Base-by-base conservation (phyloP, 2,113 vertebrate species). In the Vombatus ursinus region DNA sequence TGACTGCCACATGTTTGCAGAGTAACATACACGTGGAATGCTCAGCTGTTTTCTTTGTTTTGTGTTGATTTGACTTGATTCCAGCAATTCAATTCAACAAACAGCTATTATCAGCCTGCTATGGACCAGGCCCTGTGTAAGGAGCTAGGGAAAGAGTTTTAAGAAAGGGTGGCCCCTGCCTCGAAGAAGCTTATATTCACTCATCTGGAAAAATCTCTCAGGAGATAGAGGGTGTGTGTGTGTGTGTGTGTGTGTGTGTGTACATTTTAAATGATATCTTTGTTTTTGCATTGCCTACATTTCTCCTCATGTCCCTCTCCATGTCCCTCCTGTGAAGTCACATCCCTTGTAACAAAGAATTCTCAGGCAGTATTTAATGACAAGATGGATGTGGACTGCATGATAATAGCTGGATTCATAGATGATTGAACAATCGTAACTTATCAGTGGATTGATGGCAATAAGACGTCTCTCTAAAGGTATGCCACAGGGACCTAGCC, bases 391-490 rank as follows among this genome's bases (percentile, higher is more conserved):
- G 95, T 94, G 94, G 57, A 52, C 2, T 37, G 52, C 61, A 9
- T 57, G 53, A 89, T 54, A 57, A 37, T 77, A 93, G 52, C 92
- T 95, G n/a, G 91, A 93, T 50, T 94, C 52, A 93, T 52, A 91
- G 31, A 77, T 50, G 61, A 51, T 4, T 93, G 94, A 52, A 26
- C 89, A 92, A 94, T 37, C 97, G 57, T 91, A 52, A 94, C 16
- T 90, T 90, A 49, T 94, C 24, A 93, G 44, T 77, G 4, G 6
- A 77, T 44, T n/a, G 68, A n/a, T 77, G 68, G 68, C 68, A 44
- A 19, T 19, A 22, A 19, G 31, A 44, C 50, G 94, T 49, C 77
- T 94, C 48, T 89, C 89, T 95, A 28, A 54, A 97, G 52, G 51
- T 48, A 94, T n/a, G n/a, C 25, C 23, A 44, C 91, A 44, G 22